phyloP scores from a whole-genome alignment of 2,113 vertebrate genomes.

The Amphiprion ocellaris region DNA sequence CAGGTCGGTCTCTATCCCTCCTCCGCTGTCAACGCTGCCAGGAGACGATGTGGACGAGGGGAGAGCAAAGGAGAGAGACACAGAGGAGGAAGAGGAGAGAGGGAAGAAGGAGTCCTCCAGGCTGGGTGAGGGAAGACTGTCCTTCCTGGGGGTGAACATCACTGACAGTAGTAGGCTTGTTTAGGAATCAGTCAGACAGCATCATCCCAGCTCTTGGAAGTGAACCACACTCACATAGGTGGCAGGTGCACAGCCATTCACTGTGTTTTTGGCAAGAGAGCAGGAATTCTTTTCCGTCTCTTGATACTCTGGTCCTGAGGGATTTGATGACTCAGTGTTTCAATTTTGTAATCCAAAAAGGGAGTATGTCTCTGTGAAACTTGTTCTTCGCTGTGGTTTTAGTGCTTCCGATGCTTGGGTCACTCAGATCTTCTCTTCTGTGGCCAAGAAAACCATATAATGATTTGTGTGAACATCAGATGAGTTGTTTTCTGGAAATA shows the following conservation, averaged over 20 bases:
- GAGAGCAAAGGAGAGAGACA: slow-evolving; percentile 70
- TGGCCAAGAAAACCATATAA: slow-evolving; percentile 14
- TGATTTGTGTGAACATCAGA: slow-evolving; percentile 13
- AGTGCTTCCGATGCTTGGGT: background rate
- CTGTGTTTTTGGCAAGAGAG: background rate
- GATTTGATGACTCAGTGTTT: background rate
- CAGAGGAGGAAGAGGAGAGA: slow-evolving; percentile 78
- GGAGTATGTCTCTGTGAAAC: background rate
- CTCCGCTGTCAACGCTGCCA: slow-evolving; percentile 51
- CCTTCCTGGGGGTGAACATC: slow-evolving; percentile 80
- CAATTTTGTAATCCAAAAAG: slow-evolving; percentile 29
- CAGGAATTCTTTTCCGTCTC: background rate
- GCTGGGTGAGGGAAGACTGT: slow-evolving; percentile 80
- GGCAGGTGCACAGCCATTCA: background rate
- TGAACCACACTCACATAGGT: slow-evolving; percentile 10
- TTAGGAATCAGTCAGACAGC: slow-evolving; percentile 35
- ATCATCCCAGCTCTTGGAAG: slow-evolving; percentile 1
- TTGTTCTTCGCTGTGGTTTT: background rate
- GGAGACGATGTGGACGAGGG: slow-evolving; percentile 55
- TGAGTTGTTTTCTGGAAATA: slow-evolving; percentile 65
- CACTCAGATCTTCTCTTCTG: slow-evolving; percentile 25
- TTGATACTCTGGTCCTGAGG: background rate
- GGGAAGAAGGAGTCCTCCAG: slow-evolving; percentile 86
- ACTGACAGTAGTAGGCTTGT: background rate
- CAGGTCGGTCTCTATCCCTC: slow-evolving; percentile 82